Conservation (phyloP, 1,140 invertebrate species). For the Pogonomyrmex barbatus region DNA sequence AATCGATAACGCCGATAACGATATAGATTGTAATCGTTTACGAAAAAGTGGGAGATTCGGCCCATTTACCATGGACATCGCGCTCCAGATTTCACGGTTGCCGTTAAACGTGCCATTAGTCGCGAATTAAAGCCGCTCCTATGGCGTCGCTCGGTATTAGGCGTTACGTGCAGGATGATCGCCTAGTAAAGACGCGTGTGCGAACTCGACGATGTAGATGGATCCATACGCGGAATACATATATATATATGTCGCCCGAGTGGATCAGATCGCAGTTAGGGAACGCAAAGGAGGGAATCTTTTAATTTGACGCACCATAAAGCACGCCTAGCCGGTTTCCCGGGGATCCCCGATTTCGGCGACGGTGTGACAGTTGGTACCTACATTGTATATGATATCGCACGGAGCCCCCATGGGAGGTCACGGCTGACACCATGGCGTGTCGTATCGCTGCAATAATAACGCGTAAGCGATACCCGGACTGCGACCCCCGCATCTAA, state of each 20-base stretch:
- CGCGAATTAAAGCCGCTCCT: slow-evolving; percentile 68
- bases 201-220: slow-evolving; percentile 20
- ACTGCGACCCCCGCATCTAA: slow-evolving; percentile 77
- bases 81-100: slow-evolving; percentile 43
- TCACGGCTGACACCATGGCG: slow-evolving; percentile 83
- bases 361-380: slow-evolving; percentile 82
- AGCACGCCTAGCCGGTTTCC: slow-evolving; percentile 84
- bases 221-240: slow-evolving; percentile 33
- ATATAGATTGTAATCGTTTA: slow-evolving; percentile 1
- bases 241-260: slow-evolving; percentile 47
- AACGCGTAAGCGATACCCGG: slow-evolving; percentile 85
- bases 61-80: slow-evolving; percentile 1
- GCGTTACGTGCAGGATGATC: slow-evolving; percentile 33
- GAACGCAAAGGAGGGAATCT: slow-evolving; percentile 84
- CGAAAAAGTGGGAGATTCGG: slow-evolving; percentile 1
- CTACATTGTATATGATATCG: slow-evolving; percentile 82
- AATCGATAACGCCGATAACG: not conserved
- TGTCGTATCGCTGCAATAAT: slow-evolving; percentile 86
- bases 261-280: slow-evolving; percentile 83
- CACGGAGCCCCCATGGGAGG: slow-evolving; percentile 81
- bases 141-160: slow-evolving; percentile 3
- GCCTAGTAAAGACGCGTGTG: slow-evolving; percentile 46
- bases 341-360: slow-evolving; percentile 71
- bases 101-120: slow-evolving; percentile 71
- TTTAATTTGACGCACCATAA: slow-evolving; percentile 87